Evolutionary conservation across 1,140 invertebrate species (phyloP), one percentile per base, ranked within the genome.

Genomic region (Pogonomyrmex californicus): DNA sequence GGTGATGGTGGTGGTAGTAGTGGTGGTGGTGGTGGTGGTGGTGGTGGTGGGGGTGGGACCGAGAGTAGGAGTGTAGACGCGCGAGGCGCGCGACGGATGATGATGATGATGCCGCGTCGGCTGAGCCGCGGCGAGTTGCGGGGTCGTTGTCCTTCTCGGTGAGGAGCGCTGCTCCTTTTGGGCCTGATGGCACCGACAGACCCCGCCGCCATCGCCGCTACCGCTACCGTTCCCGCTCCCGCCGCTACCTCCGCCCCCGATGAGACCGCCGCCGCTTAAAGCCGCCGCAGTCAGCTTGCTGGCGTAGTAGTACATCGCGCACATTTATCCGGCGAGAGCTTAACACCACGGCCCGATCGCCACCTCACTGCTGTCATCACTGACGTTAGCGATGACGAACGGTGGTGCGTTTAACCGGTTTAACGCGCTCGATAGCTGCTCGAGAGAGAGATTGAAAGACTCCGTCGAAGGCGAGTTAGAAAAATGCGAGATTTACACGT

Each of bases 271-370:
- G 9, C 94, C 94, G 93, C 93, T 95, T 93, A 95, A 93, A 89
- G 94, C 94, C 91, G 95, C 94, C 92, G 94, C 95, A 95, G 95
- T 95, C 94, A 95, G 94, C 95, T 95, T 95, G 93, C 94, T 95
- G 92, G 94, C 95, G 88, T 95, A 95, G 93, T 93, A 95, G 94
- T 95, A 95, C 94, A 95, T 95, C 92, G 95, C 94, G 94, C 95
- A 95, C 94, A 95, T 95, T 95, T 94, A 95, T 95, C 93, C 92
- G 92, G 91, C 88, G 93, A 93, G 90, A 94, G 93, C 93, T 95
- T 94, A 94, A 94, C 94, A 94, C 94, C 94, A 93, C 94, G 93
- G 86, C 92, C 93, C 86, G 90, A 93, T 91, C 91, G 93, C 93
- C 93, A 94, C 94, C 92, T 94, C 94, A 93, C 94, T 93, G 91